Evolutionary conservation across 2,888 invertebrate species (phyloP).

Genomic region (Leucania comma): DNA sequence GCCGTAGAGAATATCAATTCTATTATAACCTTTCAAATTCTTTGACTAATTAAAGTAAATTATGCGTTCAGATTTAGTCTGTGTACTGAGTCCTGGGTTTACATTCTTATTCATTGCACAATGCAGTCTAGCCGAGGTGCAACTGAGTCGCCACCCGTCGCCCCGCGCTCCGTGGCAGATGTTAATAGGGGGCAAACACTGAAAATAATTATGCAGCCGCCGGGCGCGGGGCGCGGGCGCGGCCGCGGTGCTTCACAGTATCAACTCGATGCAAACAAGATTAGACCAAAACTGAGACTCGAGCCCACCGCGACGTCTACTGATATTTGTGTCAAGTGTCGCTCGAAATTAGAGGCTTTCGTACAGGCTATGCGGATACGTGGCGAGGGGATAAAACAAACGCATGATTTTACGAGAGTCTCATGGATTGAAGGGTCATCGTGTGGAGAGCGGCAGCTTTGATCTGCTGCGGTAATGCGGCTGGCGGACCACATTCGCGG

Average conservation of each 20-base stretch:
- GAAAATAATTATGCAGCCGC: constrained; percentile 77
- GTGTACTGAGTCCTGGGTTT: constrained; percentile 55
- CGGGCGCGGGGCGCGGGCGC: constrained; percentile 41
- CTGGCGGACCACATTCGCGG: constrained; percentile 82
- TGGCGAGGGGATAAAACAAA: constrained; percentile 73
- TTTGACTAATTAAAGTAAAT: constrained; percentile 61
- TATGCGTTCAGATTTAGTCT: constrained; percentile 63
- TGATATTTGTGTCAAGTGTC: constrained; percentile 53
- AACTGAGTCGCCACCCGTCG: constrained; percentile 24
- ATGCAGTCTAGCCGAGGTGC: constrained; percentile 19
- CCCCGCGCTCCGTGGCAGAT: constrained; percentile 60
- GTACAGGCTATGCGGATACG: constrained; percentile 58
- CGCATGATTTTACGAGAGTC: constrained; percentile 77
- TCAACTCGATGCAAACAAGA: constrained; percentile 64
- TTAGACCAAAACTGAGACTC: constrained; percentile 61
- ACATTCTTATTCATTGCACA: constrained; percentile 57
- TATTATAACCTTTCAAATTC: constrained; percentile 9
- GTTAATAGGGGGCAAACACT: constrained; percentile 77
- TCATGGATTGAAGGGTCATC: constrained; percentile 75
- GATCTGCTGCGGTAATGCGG: constrained; percentile 82
- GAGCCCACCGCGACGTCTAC: constrained; percentile 27
- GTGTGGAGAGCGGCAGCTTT: constrained; percentile 79
- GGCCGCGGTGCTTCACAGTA: constrained; percentile 59
- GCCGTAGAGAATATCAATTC: constrained; percentile 26
- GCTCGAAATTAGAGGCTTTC: constrained; percentile 57